Percentiles rank a stretch among this genome's conserved stretches.
phyloP scores from a whole-genome alignment of 2,888 invertebrate genomes.

The Physocephala rufipes region DNA sequence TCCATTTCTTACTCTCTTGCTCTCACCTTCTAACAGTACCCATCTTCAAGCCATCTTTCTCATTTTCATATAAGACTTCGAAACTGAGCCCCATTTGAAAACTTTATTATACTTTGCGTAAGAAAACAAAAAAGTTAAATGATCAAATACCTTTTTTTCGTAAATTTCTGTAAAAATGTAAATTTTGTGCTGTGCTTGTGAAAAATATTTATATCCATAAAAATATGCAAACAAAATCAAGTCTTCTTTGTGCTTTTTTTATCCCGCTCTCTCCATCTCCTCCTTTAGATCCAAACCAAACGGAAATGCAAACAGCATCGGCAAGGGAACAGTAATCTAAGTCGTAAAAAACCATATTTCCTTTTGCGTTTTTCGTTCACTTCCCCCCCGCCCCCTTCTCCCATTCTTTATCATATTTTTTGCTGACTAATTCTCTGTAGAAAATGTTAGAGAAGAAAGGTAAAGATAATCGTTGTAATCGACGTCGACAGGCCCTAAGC shows the following conservation, averaged over 20 bases:
- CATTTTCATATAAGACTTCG: not conserved
- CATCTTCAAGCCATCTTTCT: not conserved
- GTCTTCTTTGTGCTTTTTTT: not conserved
- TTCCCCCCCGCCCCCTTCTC: not conserved
- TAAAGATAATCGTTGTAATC: not conserved
- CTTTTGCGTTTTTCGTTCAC: not conserved
- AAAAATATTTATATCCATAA: not conserved
- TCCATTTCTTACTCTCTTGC: not conserved
- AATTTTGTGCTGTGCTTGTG: conserved; percentile 25
- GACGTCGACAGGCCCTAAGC: conserved; percentile 1
- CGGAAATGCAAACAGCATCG: not conserved
- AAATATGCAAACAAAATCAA: conserved; percentile 30
- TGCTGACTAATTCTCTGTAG: conserved; percentile 9
- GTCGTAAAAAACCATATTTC: not conserved
- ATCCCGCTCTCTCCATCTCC: not conserved
- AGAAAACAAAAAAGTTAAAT: conserved; percentile 23
- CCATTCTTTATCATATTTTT: not conserved
- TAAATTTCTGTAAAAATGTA: conserved; percentile 24
- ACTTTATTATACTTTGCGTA: not conserved
- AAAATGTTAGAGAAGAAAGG: not conserved
- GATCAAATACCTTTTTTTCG: conserved; percentile 25
- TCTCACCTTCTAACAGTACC: not conserved
- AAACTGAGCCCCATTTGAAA: not conserved
- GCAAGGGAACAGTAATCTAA: no score
- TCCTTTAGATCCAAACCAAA: not conserved